A percentile compares a stretch with the other conserved stretches of the same genome.
Evolutionary conservation across 2,113 vertebrate species (phyloP).

Genomic region (Nibea albiflora): DNA sequence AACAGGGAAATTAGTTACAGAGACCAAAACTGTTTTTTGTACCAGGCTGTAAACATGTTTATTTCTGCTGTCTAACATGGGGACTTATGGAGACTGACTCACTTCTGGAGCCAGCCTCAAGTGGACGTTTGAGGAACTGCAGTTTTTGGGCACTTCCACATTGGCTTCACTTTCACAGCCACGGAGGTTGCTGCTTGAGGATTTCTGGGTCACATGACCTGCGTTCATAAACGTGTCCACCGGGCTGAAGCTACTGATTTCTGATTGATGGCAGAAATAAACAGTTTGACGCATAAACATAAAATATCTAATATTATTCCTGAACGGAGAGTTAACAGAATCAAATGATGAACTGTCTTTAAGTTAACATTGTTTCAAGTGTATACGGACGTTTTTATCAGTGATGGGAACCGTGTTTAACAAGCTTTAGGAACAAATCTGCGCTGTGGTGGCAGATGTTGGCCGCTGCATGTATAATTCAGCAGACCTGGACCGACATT

Average conservation of each 20-base stretch:
- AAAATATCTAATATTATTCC: not conserved
- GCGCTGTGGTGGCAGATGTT: fast-evolving
- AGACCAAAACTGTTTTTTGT: too few species aligned
- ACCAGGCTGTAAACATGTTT: too few species aligned
- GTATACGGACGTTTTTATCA: not conserved
- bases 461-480: conserved; percentile 15
- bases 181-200: too few species aligned
- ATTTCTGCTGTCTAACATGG: too few species aligned
- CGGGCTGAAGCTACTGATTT: not conserved
- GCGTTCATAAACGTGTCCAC: too few species aligned
- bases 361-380: not conserved
- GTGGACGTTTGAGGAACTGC: too few species aligned
- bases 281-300: not conserved
- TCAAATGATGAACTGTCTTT: not conserved
- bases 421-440: not conserved
- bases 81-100: too few species aligned
- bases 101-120: too few species aligned
- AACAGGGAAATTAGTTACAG: too few species aligned
- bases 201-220: not conserved
- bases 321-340: not conserved
- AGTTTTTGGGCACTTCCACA: too few species aligned
- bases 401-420: not conserved
- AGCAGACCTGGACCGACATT: conserved; percentile 11
- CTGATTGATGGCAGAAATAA: not conserved
- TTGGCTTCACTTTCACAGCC: too few species aligned